These are phyloP conservation scores for Tiliacea citrago DNA, from an alignment of 2,888 invertebrate species.

Conservation along the genomic window DNA sequence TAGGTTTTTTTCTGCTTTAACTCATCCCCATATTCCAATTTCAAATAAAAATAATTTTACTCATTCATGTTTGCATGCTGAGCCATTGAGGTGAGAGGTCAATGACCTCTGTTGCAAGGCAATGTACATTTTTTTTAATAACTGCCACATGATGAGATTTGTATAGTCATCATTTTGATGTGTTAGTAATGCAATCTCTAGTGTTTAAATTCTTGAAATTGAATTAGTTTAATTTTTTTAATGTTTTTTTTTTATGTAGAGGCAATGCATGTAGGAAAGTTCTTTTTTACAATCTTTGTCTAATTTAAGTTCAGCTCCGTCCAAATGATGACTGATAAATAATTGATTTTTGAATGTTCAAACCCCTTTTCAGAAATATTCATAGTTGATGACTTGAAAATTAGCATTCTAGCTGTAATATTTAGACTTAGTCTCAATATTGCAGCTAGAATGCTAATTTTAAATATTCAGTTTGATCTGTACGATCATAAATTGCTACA, in stretches of 20 bases:
- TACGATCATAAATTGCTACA: slow-evolving; percentile 30
- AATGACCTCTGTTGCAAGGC: slow-evolving; percentile 61
- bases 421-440: background rate
- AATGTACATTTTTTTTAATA: slow-evolving; percentile 41
- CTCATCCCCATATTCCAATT: slow-evolving; percentile 26
- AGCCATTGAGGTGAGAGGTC: slow-evolving; percentile 56
- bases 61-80: slow-evolving; percentile 51
- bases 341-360: background rate
- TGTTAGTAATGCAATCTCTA: slow-evolving; percentile 7
- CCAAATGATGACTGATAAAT: background rate
- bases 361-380: background rate
- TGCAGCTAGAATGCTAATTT: no score
- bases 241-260: background rate
- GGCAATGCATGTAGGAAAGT: background rate
- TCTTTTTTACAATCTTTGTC: background rate
- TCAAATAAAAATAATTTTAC: slow-evolving; percentile 26
- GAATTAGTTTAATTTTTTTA: background rate
- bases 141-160: slow-evolving; percentile 22
- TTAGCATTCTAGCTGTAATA: background rate
- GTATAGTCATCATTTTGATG: slow-evolving; percentile 17
- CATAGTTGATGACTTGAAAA: background rate
- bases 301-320: background rate
- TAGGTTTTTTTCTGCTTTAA: slow-evolving; percentile 3
- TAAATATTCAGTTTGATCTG: background rate
- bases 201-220: background rate